Base-by-base conservation (phyloP, 2,113 vertebrate species). In the Nothoprocta pentlandii region DNA sequence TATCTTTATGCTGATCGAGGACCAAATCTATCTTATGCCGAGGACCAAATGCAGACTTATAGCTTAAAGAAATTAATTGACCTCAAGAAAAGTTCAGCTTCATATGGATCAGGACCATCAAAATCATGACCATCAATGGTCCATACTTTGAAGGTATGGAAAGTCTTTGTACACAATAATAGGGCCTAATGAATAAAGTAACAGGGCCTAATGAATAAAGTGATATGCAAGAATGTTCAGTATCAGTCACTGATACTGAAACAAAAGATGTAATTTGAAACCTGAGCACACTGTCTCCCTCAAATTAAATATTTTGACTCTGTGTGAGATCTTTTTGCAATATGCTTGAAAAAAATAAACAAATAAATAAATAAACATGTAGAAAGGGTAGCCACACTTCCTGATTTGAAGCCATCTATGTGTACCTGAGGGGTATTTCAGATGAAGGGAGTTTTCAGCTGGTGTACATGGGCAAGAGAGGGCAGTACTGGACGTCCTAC, bases 321-420 rank as follows among this genome's bases (percentile, higher is more conserved):
- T 68, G 20, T 20, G 42, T 15, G 3, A 15, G 22, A 30, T 56
- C 53, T 39, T 56, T 12, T 1, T 28, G 4, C 67, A 15, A 53
- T 0, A 1, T 10, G 7, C 68, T 51, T 12, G 2, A 2, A 1
- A 69, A 74, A 67, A 47, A 20, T 19, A 49, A 49, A 22, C 19
- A 47, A 47, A 19, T 20, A 47, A 47, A 47, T 6, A 6, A 49
- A 19, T 21, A 49, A 75, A 70, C 32, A 34, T 10, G 20, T 10
- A 14, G 14, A 9, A 56, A 16, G 22, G 83, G 32, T 3, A 8
- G 16, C 2, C 19, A 53, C 86, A 53, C 9, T 26, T 83, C 28
- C 25, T n/a, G 28, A 70, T 21, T 22, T 49, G 49, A 49, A 49
- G 21, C 49, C 49, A 49, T 22, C 49, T 49, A 10, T 22, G 21